phyloP scores from a whole-genome alignment of 2,797 vertebrate species.

The Luscinia megarhynchos region DNA sequence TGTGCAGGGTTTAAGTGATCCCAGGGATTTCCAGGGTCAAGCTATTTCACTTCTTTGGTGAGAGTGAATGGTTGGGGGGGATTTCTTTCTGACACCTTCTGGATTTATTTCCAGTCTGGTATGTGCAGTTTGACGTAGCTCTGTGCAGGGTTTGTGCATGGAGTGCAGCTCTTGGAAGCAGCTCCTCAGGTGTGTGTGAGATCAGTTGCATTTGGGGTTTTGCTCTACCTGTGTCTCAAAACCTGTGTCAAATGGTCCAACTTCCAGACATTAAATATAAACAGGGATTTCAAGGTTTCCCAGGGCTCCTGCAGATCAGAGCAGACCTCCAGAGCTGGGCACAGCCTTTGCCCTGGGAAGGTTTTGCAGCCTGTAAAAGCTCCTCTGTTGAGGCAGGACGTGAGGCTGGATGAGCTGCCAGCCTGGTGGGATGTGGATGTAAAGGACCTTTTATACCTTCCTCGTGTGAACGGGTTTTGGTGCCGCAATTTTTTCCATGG shows the following conservation, averaged over 20 bases:
- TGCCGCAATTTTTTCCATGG: neutral
- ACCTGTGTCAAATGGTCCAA: fast-evolving
- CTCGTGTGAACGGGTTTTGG: neutral
- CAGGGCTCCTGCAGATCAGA: neutral
- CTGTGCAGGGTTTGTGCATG: fast-evolving
- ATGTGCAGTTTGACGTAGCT: neutral
- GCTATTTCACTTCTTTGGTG: neutral
- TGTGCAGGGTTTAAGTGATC: neutral
- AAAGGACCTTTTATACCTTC: slow-evolving; percentile 40
- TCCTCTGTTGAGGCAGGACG: slow-evolving; percentile 24
- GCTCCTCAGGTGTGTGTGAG: neutral
- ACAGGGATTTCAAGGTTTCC: neutral
- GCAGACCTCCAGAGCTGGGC: neutral
- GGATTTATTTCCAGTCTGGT: neutral
- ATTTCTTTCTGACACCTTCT: neutral
- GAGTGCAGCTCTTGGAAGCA: neutral
- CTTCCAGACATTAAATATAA: neutral
- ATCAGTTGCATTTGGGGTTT: neutral
- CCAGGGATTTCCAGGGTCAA: neutral
- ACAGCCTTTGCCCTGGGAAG: neutral
- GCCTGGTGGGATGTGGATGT: slow-evolving; percentile 4
- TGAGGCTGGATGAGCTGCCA: slow-evolving; percentile 3
- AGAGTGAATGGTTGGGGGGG: neutral
- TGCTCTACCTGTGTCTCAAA: neutral
- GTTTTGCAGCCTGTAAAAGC: neutral